Percentiles rank a stretch among this genome's conserved stretches.
These are phyloP conservation scores for Silurus glanis DNA, from an alignment of 2,113 vertebrate genomes.

Conservation along the genomic window DNA sequence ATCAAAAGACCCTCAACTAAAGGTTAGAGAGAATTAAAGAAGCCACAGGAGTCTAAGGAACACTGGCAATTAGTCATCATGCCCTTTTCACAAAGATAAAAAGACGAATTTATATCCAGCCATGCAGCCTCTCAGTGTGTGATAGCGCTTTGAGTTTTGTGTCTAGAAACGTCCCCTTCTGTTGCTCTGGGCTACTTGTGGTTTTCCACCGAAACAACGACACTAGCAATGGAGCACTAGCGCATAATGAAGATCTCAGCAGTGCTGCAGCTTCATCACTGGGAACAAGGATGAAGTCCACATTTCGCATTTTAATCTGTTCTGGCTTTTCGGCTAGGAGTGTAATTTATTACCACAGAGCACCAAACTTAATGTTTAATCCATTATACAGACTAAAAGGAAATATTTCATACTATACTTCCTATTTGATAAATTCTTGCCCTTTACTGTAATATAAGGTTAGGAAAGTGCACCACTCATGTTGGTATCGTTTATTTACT, in stretches of 20 bases:
- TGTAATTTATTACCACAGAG: constrained; percentile 59
- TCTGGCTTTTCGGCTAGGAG: constrained; percentile 66
- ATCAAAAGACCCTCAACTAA: constrained; percentile 32
- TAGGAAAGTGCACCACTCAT: background rate
- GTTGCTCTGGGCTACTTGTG: constrained; percentile 7
- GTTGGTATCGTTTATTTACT: background rate
- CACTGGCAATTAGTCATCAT: constrained; percentile 52
- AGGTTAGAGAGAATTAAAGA: constrained; percentile 50
- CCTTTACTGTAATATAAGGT: background rate
- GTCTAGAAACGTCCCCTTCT: background rate
- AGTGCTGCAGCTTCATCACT: constrained; percentile 22
- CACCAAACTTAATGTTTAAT: constrained; percentile 62
- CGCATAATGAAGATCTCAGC: constrained; percentile 34
- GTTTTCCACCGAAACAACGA: constrained; percentile 6
- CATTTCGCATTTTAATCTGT: constrained; percentile 62
- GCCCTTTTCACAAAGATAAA: constrained; percentile 49
- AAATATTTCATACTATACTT: background rate
- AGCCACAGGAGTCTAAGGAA: constrained; percentile 51
- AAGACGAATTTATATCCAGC: constrained; percentile 45
- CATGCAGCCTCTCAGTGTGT: constrained; percentile 33
- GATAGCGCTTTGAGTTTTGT: constrained; percentile 28
- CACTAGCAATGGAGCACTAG: constrained; percentile 17
- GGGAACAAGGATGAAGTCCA: constrained; percentile 8
- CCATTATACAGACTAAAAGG: background rate
- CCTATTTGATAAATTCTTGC: background rate